phyloP scores from a whole-genome alignment of 1,140 invertebrate species.

The Lordiphosa stackelbergi region DNA sequence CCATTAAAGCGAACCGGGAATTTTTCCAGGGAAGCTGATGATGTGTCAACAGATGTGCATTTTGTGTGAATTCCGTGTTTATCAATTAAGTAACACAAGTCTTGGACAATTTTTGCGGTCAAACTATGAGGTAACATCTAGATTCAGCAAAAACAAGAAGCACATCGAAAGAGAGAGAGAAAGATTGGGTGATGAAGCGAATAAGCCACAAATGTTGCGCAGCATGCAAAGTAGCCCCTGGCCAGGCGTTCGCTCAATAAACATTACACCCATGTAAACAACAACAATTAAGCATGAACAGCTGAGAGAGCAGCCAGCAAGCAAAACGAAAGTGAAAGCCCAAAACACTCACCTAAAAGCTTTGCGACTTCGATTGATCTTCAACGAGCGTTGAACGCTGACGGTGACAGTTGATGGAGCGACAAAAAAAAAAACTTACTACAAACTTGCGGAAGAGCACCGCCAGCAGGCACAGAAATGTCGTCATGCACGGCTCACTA shows the following conservation, averaged over 20 bases:
- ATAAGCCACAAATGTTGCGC: constrained; percentile 22
- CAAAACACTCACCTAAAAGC: constrained; percentile 36
- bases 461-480: constrained; percentile 34
- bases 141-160: constrained; percentile 33
- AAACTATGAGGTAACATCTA: constrained; percentile 58
- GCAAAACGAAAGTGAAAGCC: constrained; percentile 56
- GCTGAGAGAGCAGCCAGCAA: constrained; percentile 14
- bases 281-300: constrained; percentile 13
- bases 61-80: constrained; percentile 28
- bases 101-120: constrained; percentile 41
- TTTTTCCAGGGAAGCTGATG: constrained; percentile 6
- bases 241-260: constrained; percentile 15
- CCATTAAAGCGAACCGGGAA: constrained; percentile 9
- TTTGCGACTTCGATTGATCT: constrained; percentile 56
- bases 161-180: constrained; percentile 14
- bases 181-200: constrained; percentile 36
- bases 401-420: constrained; percentile 33
- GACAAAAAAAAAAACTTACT: constrained; percentile 20
- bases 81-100: constrained; percentile 58
- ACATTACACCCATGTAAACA: constrained; percentile 17
- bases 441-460: constrained; percentile 17
- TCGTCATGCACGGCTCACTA: constrained; percentile 36
- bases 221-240: constrained; percentile 57
- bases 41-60: constrained; percentile 1
- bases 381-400: constrained; percentile 47